These are phyloP conservation scores for Apteryx mantelli DNA, from an alignment of 2,113 vertebrate genomes.

Conservation along the genomic window DNA sequence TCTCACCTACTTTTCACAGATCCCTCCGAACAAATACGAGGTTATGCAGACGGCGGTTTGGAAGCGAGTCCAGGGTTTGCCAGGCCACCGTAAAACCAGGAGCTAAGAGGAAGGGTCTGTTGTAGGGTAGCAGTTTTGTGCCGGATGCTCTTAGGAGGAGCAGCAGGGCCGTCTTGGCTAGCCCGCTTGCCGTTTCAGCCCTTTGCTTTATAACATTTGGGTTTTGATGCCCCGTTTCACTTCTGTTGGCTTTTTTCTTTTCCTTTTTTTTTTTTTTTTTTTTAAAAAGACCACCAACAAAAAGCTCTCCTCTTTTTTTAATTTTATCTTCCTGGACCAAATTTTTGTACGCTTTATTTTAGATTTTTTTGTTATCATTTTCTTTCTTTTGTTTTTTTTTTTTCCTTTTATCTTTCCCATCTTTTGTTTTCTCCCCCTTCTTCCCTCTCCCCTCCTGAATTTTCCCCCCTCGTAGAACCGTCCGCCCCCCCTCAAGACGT, in stretches of 20 bases:
- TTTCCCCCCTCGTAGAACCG: slow-evolving; percentile 89
- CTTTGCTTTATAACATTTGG: slow-evolving; percentile 45
- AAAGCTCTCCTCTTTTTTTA: slow-evolving; percentile 59
- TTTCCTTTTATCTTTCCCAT: slow-evolving; percentile 91
- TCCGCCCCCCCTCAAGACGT: slow-evolving; percentile 98
- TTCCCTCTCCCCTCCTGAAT: slow-evolving; percentile 62
- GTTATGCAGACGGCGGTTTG: not conserved
- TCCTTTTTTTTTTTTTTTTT: not conserved
- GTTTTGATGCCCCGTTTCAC: slow-evolving; percentile 22
- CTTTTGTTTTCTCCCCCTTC: slow-evolving; percentile 86
- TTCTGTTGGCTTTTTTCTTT: slow-evolving; percentile 20
- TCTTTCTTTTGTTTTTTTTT: slow-evolving; percentile 85
- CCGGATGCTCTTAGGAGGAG: not conserved
- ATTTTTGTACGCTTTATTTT: slow-evolving; percentile 80
- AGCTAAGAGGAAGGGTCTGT: not conserved
- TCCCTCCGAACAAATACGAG: slow-evolving; percentile 8
- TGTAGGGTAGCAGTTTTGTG: not conserved
- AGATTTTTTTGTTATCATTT: slow-evolving; percentile 90
- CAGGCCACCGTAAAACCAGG: not conserved
- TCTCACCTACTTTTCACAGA: slow-evolving; percentile 6
- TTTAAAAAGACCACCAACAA: slow-evolving; percentile 35
- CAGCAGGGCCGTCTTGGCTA: slow-evolving; percentile 58
- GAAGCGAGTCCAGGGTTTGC: not conserved
- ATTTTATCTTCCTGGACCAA: slow-evolving; percentile 70
- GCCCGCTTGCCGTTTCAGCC: slow-evolving; percentile 23